Conservation (phyloP, 2,113 vertebrate genomes). For the Malurus cyaneus region DNA sequence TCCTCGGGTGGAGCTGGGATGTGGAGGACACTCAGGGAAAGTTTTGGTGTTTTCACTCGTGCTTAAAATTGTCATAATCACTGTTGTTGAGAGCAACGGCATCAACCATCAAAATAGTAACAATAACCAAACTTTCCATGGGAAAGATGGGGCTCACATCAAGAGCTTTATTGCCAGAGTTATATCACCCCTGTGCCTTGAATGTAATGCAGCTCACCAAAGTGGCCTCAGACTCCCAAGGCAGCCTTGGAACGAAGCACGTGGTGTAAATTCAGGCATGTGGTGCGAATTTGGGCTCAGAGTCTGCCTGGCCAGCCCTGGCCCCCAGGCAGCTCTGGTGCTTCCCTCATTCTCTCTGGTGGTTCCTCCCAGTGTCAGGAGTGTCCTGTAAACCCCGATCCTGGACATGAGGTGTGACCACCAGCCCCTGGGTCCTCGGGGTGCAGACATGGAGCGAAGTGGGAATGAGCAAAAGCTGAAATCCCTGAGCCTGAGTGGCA, state of each 20-base stretch:
- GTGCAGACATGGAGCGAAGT: not conserved
- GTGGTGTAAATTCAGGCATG: too few relatives aligned
- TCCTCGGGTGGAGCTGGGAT: not conserved
- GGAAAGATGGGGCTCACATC: not conserved
- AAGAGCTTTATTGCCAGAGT: not conserved
- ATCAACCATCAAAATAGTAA: not conserved
- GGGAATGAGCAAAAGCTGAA: not conserved
- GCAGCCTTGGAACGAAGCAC: not conserved
- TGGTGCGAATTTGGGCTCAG: not conserved
- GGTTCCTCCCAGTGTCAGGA: not conserved
- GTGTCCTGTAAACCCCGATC: not conserved
- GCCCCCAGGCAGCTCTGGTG: not conserved
- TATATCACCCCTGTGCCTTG: not conserved
- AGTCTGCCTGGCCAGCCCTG: not conserved
- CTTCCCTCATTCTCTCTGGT: not conserved
- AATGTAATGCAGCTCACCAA: not conserved
- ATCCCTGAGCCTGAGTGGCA: rapidly evolving
- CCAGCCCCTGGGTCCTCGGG: not conserved
- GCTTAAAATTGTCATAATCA: not conserved
- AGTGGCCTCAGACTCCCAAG: not conserved
- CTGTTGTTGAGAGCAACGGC: rapidly evolving
- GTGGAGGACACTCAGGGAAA: not conserved
- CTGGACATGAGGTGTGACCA: not conserved
- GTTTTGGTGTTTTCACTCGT: not conserved
- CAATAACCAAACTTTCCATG: not conserved